Conservation (phyloP, 2,113 vertebrate species). For the Cygnus buccinator region DNA sequence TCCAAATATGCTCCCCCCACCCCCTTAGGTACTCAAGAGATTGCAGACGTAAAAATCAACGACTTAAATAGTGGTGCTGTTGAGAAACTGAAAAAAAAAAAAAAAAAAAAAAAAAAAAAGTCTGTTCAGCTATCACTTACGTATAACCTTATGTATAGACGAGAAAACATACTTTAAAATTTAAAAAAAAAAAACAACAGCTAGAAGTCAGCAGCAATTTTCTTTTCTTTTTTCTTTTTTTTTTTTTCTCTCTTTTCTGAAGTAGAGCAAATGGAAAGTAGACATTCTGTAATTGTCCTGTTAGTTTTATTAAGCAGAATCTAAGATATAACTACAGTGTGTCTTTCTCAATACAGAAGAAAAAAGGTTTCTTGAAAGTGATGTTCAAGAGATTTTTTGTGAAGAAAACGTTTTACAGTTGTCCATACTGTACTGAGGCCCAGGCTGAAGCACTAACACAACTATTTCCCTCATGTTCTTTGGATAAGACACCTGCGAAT, state of each 20-base stretch:
- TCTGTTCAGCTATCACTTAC: background rate
- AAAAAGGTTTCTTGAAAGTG: background rate
- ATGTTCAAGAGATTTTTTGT: background rate
- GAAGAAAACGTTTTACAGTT: background rate
- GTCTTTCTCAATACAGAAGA: background rate
- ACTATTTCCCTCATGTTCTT: background rate
- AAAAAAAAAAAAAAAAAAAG: background rate
- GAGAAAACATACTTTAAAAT: background rate
- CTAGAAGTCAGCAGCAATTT: background rate
- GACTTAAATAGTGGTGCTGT: background rate
- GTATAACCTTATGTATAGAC: background rate
- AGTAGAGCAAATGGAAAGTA: background rate
- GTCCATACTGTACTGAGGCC: background rate
- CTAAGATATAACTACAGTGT: background rate
- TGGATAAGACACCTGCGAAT: background rate
- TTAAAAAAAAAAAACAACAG: background rate
- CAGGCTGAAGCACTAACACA: background rate
- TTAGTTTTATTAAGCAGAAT: background rate
- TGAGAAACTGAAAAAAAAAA: background rate
- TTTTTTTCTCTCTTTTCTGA: background rate
- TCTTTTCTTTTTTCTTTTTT: background rate
- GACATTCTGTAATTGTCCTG: background rate
- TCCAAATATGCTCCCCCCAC: background rate
- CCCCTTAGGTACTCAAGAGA: background rate
- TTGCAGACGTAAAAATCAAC: background rate